Conservation (phyloP, 2,113 vertebrate genomes). For the Suncus etruscus region DNA sequence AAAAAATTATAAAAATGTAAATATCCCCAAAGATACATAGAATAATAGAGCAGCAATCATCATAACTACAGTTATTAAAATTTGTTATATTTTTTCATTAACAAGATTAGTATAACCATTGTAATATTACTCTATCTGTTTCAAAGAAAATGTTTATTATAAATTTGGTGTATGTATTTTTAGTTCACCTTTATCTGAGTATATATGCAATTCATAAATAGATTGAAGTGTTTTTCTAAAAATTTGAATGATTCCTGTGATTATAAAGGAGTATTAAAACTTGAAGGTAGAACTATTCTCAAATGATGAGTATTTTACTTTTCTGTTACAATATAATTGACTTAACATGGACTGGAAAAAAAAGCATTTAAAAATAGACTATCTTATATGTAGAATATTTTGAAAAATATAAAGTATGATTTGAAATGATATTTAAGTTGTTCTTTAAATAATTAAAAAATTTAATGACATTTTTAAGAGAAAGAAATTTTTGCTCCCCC, state of each 20-base stretch:
- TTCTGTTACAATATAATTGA: not conserved
- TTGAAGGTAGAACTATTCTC: slow-evolving; percentile 38
- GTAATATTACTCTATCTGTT: not conserved
- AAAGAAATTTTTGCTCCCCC: not conserved
- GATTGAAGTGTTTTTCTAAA: slow-evolving; percentile 26
- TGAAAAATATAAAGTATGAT: slow-evolving; percentile 12
- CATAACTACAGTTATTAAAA: not conserved
- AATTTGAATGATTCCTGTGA: slow-evolving; percentile 10
- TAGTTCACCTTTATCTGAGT: slow-evolving; percentile 8
- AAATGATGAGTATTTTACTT: slow-evolving; percentile 11
- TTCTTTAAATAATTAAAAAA: slow-evolving; percentile 3
- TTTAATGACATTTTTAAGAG: slow-evolving; percentile 56
- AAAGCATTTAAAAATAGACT: slow-evolving; percentile 29
- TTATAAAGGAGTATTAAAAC: slow-evolving; percentile 35
- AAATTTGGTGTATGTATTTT: not conserved
- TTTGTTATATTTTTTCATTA: slow-evolving; percentile 4
- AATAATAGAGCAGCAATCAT: not conserved
- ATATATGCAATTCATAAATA: not conserved
- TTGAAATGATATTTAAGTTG: slow-evolving; percentile 57
- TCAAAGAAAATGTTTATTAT: not conserved
- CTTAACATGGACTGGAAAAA: not conserved
- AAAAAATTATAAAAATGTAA: slow-evolving; percentile 29
- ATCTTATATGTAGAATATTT: not conserved
- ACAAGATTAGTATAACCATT: not conserved
- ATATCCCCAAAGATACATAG: slow-evolving; percentile 25